Base-by-base conservation (phyloP, 2,888 invertebrate genomes). In the Trichopria drosophilae region DNA sequence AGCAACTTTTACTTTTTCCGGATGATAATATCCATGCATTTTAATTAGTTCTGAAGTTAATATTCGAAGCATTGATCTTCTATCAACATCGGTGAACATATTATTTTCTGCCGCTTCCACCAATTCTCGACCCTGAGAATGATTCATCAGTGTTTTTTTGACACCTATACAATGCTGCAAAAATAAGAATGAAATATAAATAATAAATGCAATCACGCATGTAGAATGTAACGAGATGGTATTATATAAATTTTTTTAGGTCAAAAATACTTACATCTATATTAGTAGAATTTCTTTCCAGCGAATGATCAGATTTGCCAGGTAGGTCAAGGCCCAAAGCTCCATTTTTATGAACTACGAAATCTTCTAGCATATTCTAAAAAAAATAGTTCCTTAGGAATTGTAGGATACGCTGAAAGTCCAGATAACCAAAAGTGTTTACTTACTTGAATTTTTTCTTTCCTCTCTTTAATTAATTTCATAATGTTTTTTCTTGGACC, bases 1-100 rank as follows among this genome's bases (percentile, higher is more conserved):
- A 22, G 32, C 52, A 15, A 42, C 29, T 41, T 57, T 57, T n/a
- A 47, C 48, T 39, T 45, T 42, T 18, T 55, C 49, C 13, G 51
- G 51, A 28, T 40, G 46, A 46, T 46, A 51, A 41, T 35, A 32
- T 9, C 26, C 28, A 39, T 44, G 40, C 43, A 49, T 35, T 23
- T 37, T 37, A 7, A 48, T 34, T 39, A 48, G 39, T 39, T 53
- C 53, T 22, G 39, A 24, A 9, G 44, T 40, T 6, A 48, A 10
- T 26, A 53, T 49, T 18, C 48, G 43, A 24, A 48, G 43, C 18
- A 53, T 28, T 16, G 35, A 31, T 37, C 52, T 48, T 37, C 43
- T 29, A 23, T 36, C 24, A 19, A 48, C 13, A 22, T 52, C 48
- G 1, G 36, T 48, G 24, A 48, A 48, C 13, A 31, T 29, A n/a